Evolutionary conservation across 2,797 vertebrate genomes (phyloP).

Genomic region (Xenops minutus): DNA sequence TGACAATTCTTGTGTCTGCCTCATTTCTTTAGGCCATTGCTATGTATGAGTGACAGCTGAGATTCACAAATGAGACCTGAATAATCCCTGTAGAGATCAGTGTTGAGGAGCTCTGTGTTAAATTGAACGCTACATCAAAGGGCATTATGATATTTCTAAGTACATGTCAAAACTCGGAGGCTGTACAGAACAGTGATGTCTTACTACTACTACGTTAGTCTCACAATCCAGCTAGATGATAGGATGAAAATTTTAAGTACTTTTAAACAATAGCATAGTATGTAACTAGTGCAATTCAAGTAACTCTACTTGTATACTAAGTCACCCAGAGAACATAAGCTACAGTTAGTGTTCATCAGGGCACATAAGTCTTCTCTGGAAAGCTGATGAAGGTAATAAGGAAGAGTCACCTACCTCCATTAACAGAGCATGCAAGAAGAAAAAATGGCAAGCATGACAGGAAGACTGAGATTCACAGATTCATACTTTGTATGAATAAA

Average conservation of each 20-base stretch:
- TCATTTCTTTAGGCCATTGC: background rate
- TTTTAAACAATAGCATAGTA: background rate
- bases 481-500: conserved; percentile 29
- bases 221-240: background rate
- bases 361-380: background rate
- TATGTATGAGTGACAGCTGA: background rate
- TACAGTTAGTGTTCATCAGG: background rate
- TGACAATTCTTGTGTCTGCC: background rate
- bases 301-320: background rate
- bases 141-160: background rate
- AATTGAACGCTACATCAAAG: background rate
- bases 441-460: conserved; percentile 15
- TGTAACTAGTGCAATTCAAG: background rate
- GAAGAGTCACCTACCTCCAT: background rate
- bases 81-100: background rate
- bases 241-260: background rate
- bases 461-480: conserved; percentile 13
- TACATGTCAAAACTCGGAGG: background rate
- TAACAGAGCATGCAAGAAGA: background rate
- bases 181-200: background rate
- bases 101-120: background rate
- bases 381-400: background rate
- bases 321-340: background rate
- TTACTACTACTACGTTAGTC: background rate
- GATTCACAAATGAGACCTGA: background rate